phyloP scores from a whole-genome alignment of 2,888 invertebrate genomes.

The Thecophora atra region DNA sequence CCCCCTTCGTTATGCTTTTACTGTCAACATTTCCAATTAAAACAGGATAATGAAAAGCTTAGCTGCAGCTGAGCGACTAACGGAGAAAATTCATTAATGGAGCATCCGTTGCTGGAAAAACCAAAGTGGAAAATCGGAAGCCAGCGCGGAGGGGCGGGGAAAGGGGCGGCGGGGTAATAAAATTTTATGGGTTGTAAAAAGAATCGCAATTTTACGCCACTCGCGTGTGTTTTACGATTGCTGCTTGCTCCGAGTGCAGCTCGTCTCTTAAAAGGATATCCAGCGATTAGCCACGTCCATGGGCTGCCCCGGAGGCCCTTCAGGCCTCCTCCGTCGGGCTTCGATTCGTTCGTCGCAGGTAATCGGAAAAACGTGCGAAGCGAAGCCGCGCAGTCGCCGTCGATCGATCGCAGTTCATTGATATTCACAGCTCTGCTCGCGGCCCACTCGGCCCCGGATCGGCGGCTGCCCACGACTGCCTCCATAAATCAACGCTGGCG shows the following conservation, averaged over 20 bases:
- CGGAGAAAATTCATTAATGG: slow-evolving; percentile 17
- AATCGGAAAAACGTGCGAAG: slow-evolving; percentile 8
- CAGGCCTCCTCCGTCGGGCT: neutral
- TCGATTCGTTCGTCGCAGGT: neutral
- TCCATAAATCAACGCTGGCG: slow-evolving; percentile 26
- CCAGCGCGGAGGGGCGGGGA: neutral
- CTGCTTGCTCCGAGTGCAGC: neutral
- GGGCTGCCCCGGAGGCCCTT: no score
- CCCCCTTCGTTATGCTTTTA: neutral
- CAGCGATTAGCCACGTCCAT: no score
- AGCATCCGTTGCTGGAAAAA: neutral
- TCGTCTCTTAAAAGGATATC: no score
- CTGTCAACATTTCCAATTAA: slow-evolving; percentile 37
- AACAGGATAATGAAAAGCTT: slow-evolving; percentile 30
- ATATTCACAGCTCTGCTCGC: slow-evolving; percentile 3
- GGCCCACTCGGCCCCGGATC: neutral
- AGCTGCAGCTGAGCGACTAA: slow-evolving; percentile 20
- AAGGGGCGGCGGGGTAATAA: neutral
- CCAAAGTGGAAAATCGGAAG: neutral
- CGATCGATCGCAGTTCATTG: neutral
- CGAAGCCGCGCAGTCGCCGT: neutral
- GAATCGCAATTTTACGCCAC: neutral
- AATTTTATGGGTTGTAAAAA: slow-evolving; percentile 12
- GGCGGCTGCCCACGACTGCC: neutral
- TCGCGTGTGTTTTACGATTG: neutral